Evolutionary conservation across 2,113 vertebrate species (phyloP).

Genomic region (Leptosomus discolor): DNA sequence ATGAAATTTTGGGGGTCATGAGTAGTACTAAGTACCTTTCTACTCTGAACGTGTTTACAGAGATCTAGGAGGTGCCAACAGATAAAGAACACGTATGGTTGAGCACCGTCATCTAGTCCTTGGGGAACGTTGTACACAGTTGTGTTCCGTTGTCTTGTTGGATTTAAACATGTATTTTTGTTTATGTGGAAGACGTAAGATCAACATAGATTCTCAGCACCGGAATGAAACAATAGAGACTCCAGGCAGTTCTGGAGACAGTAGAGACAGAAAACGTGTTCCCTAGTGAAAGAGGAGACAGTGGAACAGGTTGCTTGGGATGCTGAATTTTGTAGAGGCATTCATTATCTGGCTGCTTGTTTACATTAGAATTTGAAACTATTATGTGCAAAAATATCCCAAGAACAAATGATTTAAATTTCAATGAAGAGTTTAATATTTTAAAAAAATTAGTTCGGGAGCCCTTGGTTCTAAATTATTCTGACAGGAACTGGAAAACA

Average conservation of each 20-base stretch:
- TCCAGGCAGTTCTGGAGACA: background rate
- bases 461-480: background rate
- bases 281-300: background rate
- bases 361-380: background rate
- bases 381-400: background rate
- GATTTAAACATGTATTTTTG: background rate
- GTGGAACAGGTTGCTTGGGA: background rate
- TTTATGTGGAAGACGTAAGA: background rate
- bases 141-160: background rate
- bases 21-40: background rate
- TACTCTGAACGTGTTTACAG: background rate
- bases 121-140: no score
- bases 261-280: background rate
- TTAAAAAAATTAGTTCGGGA: background rate
- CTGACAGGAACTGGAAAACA: background rate
- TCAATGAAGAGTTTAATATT: background rate
- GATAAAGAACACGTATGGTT: background rate
- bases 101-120: background rate
- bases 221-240: background rate
- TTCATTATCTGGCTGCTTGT: background rate
- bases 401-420: background rate
- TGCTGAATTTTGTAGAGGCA: background rate
- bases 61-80: background rate
- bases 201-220: background rate
- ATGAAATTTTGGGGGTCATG: background rate